Evolutionary conservation across 2,888 invertebrate genomes (phyloP), one percentile per base, ranked within the genome.

Genomic region (Aporophyla nigra): DNA sequence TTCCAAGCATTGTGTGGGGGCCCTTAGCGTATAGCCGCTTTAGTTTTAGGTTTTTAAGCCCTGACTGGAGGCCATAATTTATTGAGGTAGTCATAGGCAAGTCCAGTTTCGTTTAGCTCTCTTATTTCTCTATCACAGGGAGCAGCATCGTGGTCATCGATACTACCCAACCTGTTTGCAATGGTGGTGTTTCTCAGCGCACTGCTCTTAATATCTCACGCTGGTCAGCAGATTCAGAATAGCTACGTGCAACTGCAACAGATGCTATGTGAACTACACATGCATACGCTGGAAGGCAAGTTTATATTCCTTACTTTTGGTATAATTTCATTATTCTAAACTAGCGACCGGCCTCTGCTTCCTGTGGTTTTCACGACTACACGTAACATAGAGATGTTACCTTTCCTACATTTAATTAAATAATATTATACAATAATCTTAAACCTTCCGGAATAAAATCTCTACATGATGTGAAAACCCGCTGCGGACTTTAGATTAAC

Each of bases 181-280:
- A 74, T 91, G 49, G 0, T 71, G 0, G 75, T 87, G 24, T 89
- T 89, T 59, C 54, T 92, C 7, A 33, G 81, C 0, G 86, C 89
- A 0, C 75, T 93, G 21, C 79, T 78, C 53, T 33, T 90, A 54
- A 46, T 92, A 49, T 90, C 91, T 0, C 66, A 74, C 21, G 89
- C 87, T 0, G 93, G 91, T 0, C 92, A 93, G 73, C 69, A 75
- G 4, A 86, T 89, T 27, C 88, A 89, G 27, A 90, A 90, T 69
- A 91, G 82, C 51, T 88, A 87, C 0, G 70, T 77, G 0, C 67
- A 61, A 5, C 71, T 93, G 12, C 86, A 81, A 40, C 84, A 86
- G 33, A 89, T 85, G 54, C 82, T 93, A 16, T 87, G 88, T 9
- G 86, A 85, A 51, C 86, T 92, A 5, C 86, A 90, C 5, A 63